A percentile compares a stretch with the other conserved stretches of the same genome.
Evolutionary conservation across 2,113 vertebrate species (phyloP).

Genomic region (Nicator chloris): DNA sequence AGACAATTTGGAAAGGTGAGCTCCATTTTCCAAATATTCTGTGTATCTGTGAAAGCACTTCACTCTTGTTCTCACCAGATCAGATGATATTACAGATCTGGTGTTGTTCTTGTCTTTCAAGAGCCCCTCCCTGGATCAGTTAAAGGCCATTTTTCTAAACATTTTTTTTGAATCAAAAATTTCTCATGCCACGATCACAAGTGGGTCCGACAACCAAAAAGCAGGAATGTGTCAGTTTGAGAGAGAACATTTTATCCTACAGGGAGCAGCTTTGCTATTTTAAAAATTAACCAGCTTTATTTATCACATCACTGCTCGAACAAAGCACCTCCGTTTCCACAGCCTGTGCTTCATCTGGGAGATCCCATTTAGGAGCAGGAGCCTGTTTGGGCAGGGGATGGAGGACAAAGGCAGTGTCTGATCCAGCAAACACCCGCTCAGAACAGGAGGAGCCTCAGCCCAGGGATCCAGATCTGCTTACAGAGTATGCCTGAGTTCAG

Average conservation of each 20-base stretch:
- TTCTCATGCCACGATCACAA: not conserved
- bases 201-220: accelerated
- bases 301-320: not conserved
- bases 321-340: not conserved
- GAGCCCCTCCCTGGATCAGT: not conserved
- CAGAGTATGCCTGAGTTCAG: not conserved
- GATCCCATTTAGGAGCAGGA: not conserved
- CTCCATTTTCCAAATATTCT: not conserved
- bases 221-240: not conserved
- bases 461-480: not conserved
- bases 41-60: not conserved
- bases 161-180: not conserved
- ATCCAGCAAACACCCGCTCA: not conserved
- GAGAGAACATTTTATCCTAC: not conserved
- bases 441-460: not conserved
- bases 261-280: not conserved
- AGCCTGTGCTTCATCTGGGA: not conserved
- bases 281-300: not conserved
- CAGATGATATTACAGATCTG: not conserved
- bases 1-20: not conserved
- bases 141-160: not conserved
- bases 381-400: not conserved
- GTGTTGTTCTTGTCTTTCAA: not conserved
- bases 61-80: not conserved
- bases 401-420: not conserved